A percentile compares a stretch with the other conserved stretches of the same genome.
phyloP scores from a whole-genome alignment of 2,797 vertebrate genomes.

The Gymnothorax javanicus region DNA sequence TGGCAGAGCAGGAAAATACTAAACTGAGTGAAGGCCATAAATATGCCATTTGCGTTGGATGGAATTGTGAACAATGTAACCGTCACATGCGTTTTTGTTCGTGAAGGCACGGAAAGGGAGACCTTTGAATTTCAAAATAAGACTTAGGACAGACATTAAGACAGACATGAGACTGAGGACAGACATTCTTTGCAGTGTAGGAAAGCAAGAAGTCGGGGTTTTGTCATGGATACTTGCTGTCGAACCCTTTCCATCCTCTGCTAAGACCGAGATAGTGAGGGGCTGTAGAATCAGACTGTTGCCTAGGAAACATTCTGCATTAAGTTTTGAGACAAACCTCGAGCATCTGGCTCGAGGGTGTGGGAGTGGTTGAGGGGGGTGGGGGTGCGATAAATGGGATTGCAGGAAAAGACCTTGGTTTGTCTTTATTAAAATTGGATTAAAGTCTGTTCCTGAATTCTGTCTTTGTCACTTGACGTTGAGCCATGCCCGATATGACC shows the following conservation, averaged over 20 bases:
- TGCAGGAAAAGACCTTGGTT: slow-evolving; percentile 66
- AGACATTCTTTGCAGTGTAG: background rate
- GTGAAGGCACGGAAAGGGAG: no score
- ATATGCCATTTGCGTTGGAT: no score
- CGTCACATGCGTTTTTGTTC: no score
- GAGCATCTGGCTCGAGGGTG: slow-evolving; percentile 36
- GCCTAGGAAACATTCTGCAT: slow-evolving; percentile 55
- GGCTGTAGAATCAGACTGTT: slow-evolving; percentile 23
- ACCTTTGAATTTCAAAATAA: no score
- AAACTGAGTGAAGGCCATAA: no score
- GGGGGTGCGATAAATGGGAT: slow-evolving; percentile 35
- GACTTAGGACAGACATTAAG: no score
- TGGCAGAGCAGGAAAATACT: no score
- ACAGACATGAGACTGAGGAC: background rate
- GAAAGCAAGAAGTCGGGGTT: slow-evolving; percentile 6
- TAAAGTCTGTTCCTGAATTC: slow-evolving; percentile 57
- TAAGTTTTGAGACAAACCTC: slow-evolving; percentile 35
- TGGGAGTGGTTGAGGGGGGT: slow-evolving; percentile 35
- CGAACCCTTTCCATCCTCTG: background rate
- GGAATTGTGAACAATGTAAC: no score
- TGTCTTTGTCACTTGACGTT: slow-evolving; percentile 54
- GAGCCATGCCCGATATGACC: slow-evolving; percentile 29
- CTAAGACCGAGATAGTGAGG: background rate
- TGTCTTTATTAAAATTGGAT: slow-evolving; percentile 72
- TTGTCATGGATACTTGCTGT: background rate